Conservation (phyloP, 2,888 invertebrate genomes). For the Caprella mutica region DNA sequence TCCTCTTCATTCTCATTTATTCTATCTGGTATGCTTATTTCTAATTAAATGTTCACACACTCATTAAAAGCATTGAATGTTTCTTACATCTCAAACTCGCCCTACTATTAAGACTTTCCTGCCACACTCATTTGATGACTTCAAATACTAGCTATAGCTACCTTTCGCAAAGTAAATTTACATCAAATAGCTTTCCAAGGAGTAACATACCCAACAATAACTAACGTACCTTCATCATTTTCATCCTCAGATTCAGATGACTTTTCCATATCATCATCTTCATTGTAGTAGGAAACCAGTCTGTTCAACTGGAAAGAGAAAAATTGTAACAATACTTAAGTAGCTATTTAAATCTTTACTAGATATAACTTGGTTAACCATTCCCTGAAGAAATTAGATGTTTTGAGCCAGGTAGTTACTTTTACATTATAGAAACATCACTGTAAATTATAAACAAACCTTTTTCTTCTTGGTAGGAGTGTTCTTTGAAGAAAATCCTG, state of each 20-base stretch:
- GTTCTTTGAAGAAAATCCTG: neutral
- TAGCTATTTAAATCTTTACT: neutral
- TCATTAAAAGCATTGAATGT: too few relatives aligned
- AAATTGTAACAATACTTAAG: neutral
- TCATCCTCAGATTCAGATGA: constrained; percentile 10
- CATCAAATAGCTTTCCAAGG: neutral
- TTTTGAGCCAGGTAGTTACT: neutral
- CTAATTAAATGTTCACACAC: too few relatives aligned
- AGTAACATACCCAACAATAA: neutral
- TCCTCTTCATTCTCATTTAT: too few relatives aligned
- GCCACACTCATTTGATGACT: too few relatives aligned
- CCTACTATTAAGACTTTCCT: too few relatives aligned
- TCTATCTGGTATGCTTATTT: too few relatives aligned
- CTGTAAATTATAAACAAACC: neutral
- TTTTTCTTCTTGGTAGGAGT: constrained; percentile 7
- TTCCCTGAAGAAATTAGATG: neutral
- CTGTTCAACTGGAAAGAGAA: constrained; percentile 18
- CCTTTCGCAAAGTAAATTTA: neutral
- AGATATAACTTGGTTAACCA: too few relatives aligned
- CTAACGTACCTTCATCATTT: constrained; percentile 21
- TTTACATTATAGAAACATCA: neutral
- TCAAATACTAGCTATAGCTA: too few relatives aligned
- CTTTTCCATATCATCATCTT: constrained; percentile 30
- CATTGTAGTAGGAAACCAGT: constrained; percentile 33
- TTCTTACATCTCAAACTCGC: too few relatives aligned